Evolutionary conservation across 2,113 vertebrate species (phyloP), one percentile per base, ranked within the genome.

Genomic region (Hiodon alosoides): DNA sequence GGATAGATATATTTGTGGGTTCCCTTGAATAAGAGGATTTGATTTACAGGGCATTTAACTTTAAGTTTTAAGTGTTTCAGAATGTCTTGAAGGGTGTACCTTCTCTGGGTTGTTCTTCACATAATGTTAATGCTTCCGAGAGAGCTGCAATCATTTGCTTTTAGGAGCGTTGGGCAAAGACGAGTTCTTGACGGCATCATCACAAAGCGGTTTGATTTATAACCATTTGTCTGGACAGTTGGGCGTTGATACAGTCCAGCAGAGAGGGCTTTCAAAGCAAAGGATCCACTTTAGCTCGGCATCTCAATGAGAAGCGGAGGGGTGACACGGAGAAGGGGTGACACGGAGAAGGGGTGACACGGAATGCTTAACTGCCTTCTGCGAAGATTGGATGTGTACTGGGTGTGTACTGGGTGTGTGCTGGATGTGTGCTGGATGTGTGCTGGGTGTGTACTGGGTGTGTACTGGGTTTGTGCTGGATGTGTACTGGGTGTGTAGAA

Each of bases 151-250:
- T 73, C 54, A 48, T 75, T 76, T 75, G 67, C 65, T 71, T 74
- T 68, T 67, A 77, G 62, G 31, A 71, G 75, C 62, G 74, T 70
- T 75, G 61, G 73, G 79, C 78, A 79, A 52, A 76, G 72, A 72
- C 71, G 80, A 78, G 73, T 79, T 77, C 77, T 66, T 70, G 74
- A 74, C 79, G 31, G 31, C 31, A 76, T 71, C 77, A 79, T 76
- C 75, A 78, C 77, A 81, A 77, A 79, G 71, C 68, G 58, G 58
- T 48, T 74, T 81, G 78, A 83, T 79, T 83, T 79, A 80, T 80
- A 76, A 74, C 72, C 79, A 79, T 76, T 64, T 70, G 82, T 75
- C 77, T 77, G 72, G 71, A 73, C 77, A 77, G 77, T 77, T 80
- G 72, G 66, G 69, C n/a, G 68, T 82, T 82, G 80, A 83, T 65